Evolutionary conservation across 2,797 vertebrate species (phyloP).

Genomic region (Takifugu rubripes): DNA sequence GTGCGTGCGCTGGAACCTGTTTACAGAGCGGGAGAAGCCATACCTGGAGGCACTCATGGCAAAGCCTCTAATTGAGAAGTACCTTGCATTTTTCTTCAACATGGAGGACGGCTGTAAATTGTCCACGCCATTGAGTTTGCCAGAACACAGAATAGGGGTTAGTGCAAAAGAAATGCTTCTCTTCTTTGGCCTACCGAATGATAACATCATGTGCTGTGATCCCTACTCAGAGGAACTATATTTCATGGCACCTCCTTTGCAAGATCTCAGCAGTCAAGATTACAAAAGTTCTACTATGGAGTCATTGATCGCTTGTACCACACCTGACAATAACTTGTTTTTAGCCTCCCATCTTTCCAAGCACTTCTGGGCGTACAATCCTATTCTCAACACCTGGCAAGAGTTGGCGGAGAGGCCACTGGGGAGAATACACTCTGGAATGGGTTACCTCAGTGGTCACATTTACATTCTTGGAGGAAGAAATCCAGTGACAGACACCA

Average conservation of each 20-base stretch:
- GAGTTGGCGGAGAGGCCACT: constrained; percentile 81
- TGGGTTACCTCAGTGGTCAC: constrained; percentile 85
- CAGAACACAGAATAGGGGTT: constrained; percentile 79
- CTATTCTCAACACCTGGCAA: constrained; percentile 82
- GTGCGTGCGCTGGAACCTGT: constrained; percentile 83
- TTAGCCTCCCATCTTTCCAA: constrained; percentile 84
- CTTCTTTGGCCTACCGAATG: constrained; percentile 84
- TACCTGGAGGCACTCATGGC: constrained; percentile 75
- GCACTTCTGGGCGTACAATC: constrained; percentile 85
- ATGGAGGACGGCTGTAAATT: constrained; percentile 55
- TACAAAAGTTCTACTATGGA: constrained; percentile 82
- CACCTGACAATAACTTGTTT: constrained; percentile 83
- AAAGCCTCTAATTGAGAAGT: constrained; percentile 71
- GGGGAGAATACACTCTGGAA: constrained; percentile 82
- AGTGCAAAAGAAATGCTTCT: constrained; percentile 86
- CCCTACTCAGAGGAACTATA: constrained; percentile 83
- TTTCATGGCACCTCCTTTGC: constrained; percentile 81
- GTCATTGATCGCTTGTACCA: constrained; percentile 81
- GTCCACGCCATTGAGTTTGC: constrained; percentile 50
- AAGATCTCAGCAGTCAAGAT: constrained; percentile 78
- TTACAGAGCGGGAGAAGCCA: constrained; percentile 76
- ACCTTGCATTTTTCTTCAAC: constrained; percentile 70
- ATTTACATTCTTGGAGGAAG: constrained; percentile 84
- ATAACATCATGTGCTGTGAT: constrained; percentile 85
- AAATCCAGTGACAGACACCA: constrained; percentile 78